Base-by-base conservation (phyloP, 2,113 vertebrate species). In the Dicentrarchus labrax region DNA sequence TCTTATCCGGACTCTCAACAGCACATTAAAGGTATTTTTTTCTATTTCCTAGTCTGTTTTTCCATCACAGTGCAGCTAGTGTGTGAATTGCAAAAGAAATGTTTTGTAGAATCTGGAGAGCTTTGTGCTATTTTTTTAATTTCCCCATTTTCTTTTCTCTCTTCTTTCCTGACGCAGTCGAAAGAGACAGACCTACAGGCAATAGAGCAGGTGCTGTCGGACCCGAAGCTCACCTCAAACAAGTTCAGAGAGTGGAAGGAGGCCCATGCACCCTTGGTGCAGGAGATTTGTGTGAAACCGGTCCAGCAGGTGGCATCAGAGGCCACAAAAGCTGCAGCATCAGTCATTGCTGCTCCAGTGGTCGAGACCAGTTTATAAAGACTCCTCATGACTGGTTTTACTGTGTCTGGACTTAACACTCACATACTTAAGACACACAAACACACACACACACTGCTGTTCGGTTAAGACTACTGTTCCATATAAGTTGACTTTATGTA, bases 201-300 rank as follows among this genome's bases (percentile, higher is more conserved):
- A 39, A 96, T 99, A 56, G 97, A 99, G 75, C 97, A 98, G 87
- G 61, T 99, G 84, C 90, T 99, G 88, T 94, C 94, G 4, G 96
- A 97, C 72, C 93, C 93, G 0, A 87, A 95, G 72, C 90, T 99
- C 66, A 98, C 96, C 0, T 96, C 97, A 0, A 72, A 87, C 84
- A 98, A 95, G 80, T 99, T 98, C 89, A 96, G 95, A 90, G 93
- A 96, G 60, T 99, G 98, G 98, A 99, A 97, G 83, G 95, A 96
- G 75, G 95, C 94, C 80, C 97, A 99, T 41, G 94, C 91, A 3
- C 82, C 97, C 70, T 85, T 99, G 82, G 82, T 98, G 78, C 96
- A 98, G 83, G 98, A 99, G 38, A 96, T 98, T 72, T 94, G 95
- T 79, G 91, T 95, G 9, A 91, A 93, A 39, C 86, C 88, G 43